Evolutionary conservation across 2,888 invertebrate species (phyloP).

Genomic region (Balanococcus diminutus): DNA sequence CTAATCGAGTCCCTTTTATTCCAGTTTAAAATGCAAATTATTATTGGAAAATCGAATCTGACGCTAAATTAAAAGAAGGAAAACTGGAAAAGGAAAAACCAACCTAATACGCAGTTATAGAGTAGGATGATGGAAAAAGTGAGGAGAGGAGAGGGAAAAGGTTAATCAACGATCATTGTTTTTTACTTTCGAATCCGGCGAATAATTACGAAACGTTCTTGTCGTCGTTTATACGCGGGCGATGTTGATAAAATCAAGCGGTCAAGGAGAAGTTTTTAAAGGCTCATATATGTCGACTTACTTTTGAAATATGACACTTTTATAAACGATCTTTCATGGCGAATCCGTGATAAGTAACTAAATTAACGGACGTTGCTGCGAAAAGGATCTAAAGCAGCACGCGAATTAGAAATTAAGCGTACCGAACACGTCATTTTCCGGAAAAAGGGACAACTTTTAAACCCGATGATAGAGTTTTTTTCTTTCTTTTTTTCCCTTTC

Average conservation of each 20-base stretch:
- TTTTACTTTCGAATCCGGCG: constrained; percentile 16
- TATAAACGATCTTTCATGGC: constrained; percentile 53
- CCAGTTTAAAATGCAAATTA: too few species aligned
- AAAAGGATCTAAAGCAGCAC: constrained; percentile 48
- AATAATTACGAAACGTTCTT: constrained; percentile 31
- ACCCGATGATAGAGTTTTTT: constrained; percentile 38
- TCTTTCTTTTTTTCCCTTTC: background rate
- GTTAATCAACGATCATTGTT: constrained; percentile 24
- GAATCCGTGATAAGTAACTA: constrained; percentile 54
- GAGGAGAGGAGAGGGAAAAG: background rate
- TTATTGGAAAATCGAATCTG: too few species aligned
- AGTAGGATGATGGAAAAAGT: too few species aligned
- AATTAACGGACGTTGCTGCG: constrained; percentile 50
- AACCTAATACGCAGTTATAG: too few species aligned
- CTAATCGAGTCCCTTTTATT: too few species aligned
- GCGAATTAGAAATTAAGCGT: constrained; percentile 49
- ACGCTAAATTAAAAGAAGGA: background rate
- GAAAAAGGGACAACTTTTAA: constrained; percentile 33
- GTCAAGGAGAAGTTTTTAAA: constrained; percentile 54
- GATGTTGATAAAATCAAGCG: constrained; percentile 38
- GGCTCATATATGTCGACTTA: constrained; percentile 51
- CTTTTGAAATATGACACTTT: constrained; percentile 54
- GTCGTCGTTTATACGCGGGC: constrained; percentile 21
- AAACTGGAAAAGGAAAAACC: background rate
- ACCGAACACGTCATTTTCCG: constrained; percentile 46